Conservation (phyloP, 2,113 vertebrate species). For the Percopsis transmontana region DNA sequence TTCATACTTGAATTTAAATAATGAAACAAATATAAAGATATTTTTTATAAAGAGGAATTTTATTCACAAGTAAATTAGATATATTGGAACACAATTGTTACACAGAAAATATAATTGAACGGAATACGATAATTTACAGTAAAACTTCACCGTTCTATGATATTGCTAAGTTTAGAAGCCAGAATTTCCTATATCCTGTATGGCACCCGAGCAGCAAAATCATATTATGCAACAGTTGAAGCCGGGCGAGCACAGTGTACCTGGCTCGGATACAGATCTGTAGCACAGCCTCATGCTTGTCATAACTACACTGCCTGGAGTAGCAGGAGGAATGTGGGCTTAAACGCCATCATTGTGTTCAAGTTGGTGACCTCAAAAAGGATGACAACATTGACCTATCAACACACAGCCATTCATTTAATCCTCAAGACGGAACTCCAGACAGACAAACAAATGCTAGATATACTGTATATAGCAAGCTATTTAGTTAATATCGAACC, state of each 20-base stretch:
- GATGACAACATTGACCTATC: background rate
- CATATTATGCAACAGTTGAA: constrained; percentile 39
- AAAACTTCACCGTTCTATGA: no score
- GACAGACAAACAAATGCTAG: no score
- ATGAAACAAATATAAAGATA: background rate
- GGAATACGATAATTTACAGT: no score
- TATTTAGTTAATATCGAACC: background rate
- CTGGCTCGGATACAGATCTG: background rate
- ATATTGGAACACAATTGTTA: no score
- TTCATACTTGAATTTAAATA: background rate
- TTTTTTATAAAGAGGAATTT: no score
- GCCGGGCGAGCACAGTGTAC: background rate
- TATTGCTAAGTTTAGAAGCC: no score
- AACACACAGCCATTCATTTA: background rate
- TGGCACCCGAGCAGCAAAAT: constrained; percentile 33
- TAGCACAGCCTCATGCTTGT: background rate
- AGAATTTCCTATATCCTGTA: no score
- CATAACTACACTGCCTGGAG: background rate
- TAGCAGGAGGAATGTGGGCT: background rate
- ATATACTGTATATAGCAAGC: background rate
- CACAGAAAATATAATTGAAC: no score
- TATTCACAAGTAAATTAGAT: no score
- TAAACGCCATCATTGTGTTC: background rate
- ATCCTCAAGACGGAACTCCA: no score
- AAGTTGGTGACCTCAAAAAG: constrained; percentile 12